Conservation (phyloP, 64 coral and sea anemone genomes). For the Hydrozoanthus tunicans region DNA sequence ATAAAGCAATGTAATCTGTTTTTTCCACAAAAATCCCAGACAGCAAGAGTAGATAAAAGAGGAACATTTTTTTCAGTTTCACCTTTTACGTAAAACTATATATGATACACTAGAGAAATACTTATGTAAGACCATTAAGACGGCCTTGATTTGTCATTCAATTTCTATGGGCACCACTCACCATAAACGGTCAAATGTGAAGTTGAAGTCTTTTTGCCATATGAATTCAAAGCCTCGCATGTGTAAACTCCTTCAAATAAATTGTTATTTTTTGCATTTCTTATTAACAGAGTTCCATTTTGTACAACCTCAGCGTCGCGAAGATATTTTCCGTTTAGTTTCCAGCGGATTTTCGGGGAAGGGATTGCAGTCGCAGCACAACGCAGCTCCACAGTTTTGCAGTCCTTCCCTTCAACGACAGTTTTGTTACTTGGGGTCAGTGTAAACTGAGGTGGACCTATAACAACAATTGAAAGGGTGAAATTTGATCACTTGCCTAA, state of each 20-base stretch:
- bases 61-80: too few species aligned
- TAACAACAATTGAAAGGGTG: too few species aligned
- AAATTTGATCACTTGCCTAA: too few species aligned
- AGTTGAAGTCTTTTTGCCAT: not conserved
- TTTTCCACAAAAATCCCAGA: too few species aligned
- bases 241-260: conserved; percentile 31
- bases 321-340: conserved; percentile 4
- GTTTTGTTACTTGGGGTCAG: not conserved
- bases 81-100: too few species aligned
- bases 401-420: not conserved
- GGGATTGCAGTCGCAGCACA: conserved; percentile 13
- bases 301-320: not conserved
- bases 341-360: conserved; percentile 1
- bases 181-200: not conserved
- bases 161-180: not conserved
- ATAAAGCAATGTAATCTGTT: too few species aligned
- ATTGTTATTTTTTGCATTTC: not conserved
- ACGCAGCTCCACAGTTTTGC: not conserved
- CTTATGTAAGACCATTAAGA: too few species aligned
- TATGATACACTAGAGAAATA: too few species aligned
- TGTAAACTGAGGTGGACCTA: not conserved
- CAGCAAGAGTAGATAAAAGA: too few species aligned
- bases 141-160: too few species aligned
- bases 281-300: conserved; percentile 13
- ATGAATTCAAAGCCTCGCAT: conserved; percentile 2